Evolutionary conservation across 2,888 invertebrate genomes (phyloP), one percentile per base, ranked within the genome.

Genomic region (Iselma pallidipennis): DNA sequence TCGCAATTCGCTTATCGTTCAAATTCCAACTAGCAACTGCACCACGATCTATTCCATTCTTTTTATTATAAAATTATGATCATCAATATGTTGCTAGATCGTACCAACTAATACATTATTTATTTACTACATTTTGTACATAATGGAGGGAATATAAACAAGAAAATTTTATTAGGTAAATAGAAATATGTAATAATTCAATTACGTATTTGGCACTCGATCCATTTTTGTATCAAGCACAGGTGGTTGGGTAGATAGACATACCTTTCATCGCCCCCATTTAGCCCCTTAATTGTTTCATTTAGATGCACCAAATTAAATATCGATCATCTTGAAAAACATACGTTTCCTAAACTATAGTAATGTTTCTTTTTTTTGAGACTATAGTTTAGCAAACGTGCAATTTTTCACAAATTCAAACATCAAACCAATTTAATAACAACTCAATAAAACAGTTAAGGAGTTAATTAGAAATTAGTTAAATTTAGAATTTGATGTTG

Each of bases 1-100:
- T 80, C 81, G 80, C 78, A 80, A 81, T 78, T 82, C 79, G 83
- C 81, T 80, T 70, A 63, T 50, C 51, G n/a, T 1, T 45, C 25
- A 31, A 33, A 45, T 45, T 71, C 72, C 68, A 65, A 63, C 71
- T 72, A 72, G 71, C 64, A 71, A 71, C 66, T 60, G 67, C 72
- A 72, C 69, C 57, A 59, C 59, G 51, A 59, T 51, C 52, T 57
- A 42, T 23, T n/a, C 23, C 42, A 16, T 60, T 66, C 45, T 42
- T 9, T 37, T 37, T 37, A 16, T 23, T 28, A 59, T 49, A 49
- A 50, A 42, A 61, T 54, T 48, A 56, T 53, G 31, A 45, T 50
- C 33, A 63, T 29, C 25, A n/a, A n/a, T 53, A 45, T 65, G 66
- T 69, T 71, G 65, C 68, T 69, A 68, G 66, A 68, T 19, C 57